Base-by-base conservation (phyloP, 2,113 vertebrate genomes). In the Oophaga pumilio region DNA sequence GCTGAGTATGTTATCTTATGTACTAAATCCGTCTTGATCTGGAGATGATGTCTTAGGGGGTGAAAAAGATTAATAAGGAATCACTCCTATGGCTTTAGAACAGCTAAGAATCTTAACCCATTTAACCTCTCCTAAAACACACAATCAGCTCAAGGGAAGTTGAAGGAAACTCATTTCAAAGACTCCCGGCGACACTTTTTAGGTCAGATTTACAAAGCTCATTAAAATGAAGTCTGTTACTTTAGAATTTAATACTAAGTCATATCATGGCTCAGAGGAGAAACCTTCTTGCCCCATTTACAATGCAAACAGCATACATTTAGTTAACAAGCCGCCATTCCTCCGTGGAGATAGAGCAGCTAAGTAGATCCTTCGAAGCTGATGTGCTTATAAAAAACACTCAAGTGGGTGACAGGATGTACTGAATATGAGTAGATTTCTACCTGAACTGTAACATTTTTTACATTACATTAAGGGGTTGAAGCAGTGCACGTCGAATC, bases 11-110 rank as follows among this genome's bases (percentile, higher is more conserved):
- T 95, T 95, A 95, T 95, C 94, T 95, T 92, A 92, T 89, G 93
- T 80, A 92, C 93, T 94, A 97, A 97, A 97, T 96, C 96, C 94
- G 93, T 94, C 95, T 96, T 96, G 96, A 97, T 95, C 95, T 95
- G 95, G 92, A 93, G 94, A 96, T 96, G 96, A 96, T 96, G 94
- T 96, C 95, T 97, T 95, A 92, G 94, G 93, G 94, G 96, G 95
- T 94, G 95, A 95, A 95, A 96, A 93, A 97, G 96, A 97, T 97
- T 97, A 98, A 96, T 97, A 96, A 96, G 96, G 95, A 96, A 96
- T 94, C 90, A 93, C 94, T 96, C 94, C 93, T 94, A 93, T 94
- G 94, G 96, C 94, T 97, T 97, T 96, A 96, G 95, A 91, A 93
- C 90, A 90, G 94, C 94, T 97, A 97, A 97, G 96, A 96, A 95